Evolutionary conservation across 2,888 invertebrate genomes (phyloP).

Genomic region (Pristionchus exspectatus): DNA sequence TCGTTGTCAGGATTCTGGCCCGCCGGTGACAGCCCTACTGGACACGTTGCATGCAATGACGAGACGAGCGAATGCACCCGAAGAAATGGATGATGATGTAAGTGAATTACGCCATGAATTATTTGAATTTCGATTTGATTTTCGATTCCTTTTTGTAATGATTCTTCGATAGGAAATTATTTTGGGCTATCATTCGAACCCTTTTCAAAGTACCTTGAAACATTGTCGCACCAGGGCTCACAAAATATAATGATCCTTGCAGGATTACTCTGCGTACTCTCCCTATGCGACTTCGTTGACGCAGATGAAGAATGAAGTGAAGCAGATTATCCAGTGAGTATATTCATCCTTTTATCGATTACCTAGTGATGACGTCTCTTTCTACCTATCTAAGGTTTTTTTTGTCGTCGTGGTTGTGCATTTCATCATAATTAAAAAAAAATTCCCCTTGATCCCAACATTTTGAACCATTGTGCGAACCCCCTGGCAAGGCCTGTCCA

Average conservation of each 20-base stretch:
- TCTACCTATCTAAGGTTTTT: neutral
- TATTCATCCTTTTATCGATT: neutral
- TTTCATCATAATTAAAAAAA: no score
- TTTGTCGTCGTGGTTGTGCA: no score
- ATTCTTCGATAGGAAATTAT: no score
- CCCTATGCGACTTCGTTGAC: neutral
- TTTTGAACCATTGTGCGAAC: no score
- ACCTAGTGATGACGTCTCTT: neutral
- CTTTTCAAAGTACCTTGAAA: neutral
- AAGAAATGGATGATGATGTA: conserved; percentile 13
- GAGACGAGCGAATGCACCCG: neutral
- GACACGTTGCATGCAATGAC: neutral
- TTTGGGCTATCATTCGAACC: no score
- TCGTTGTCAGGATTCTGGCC: conserved; percentile 36
- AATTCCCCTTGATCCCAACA: no score
- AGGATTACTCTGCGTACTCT: conserved; percentile 27
- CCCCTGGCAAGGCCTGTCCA: no score
- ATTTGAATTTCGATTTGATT: no score
- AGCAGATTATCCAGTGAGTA: conserved; percentile 35
- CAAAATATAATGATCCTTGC: neutral
- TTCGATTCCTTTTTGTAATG: no score
- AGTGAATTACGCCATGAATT: neutral
- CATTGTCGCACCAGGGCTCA: neutral
- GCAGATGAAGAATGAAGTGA: conserved; percentile 44
- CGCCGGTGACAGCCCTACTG: conserved; percentile 33